A percentile compares a stretch with the other conserved stretches of the same genome.
Evolutionary conservation across 2,888 invertebrate genomes (phyloP).

Genomic region (Brachypterus glaber): DNA sequence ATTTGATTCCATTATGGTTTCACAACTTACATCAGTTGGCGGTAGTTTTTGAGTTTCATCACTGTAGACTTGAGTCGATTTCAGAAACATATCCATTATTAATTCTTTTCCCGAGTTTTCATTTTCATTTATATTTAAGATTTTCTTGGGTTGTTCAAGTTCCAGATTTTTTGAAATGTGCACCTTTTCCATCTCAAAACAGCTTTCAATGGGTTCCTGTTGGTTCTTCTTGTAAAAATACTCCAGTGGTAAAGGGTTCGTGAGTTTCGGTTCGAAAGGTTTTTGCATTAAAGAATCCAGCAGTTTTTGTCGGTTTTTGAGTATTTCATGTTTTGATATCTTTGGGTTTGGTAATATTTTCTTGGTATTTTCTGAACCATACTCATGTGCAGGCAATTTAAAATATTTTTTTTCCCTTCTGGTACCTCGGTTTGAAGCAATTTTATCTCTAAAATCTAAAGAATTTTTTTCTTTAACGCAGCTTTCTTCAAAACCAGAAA

Average conservation of each 20-base stretch:
- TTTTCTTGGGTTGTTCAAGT: conserved; percentile 15
- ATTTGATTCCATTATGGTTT: conserved; percentile 27
- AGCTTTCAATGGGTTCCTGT: conserved; percentile 4
- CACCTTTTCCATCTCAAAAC: not conserved
- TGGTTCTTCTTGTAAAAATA: conserved; percentile 7
- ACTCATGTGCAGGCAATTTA: no score
- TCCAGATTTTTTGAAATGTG: conserved; percentile 15
- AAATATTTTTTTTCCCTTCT: no score
- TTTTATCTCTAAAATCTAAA: no score
- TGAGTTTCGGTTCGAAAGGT: no score
- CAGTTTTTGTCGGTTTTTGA: no score
- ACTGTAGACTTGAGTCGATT: conserved; percentile 29
- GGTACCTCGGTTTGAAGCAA: no score
- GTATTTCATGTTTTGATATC: no score
- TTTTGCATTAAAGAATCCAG: no score
- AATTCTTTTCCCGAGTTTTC: conserved; percentile 32
- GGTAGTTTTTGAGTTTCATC: not conserved
- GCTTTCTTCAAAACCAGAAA: no score
- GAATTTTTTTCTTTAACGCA: no score
- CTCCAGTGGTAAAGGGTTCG: conserved; percentile 21
- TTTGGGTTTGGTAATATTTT: no score
- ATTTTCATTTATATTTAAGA: conserved; percentile 24
- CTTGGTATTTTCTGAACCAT: no score
- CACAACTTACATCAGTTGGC: conserved; percentile 10
- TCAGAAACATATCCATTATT: conserved; percentile 37